Evolutionary conservation across 2,888 invertebrate species (phyloP).

Genomic region (Hetaerina titia): DNA sequence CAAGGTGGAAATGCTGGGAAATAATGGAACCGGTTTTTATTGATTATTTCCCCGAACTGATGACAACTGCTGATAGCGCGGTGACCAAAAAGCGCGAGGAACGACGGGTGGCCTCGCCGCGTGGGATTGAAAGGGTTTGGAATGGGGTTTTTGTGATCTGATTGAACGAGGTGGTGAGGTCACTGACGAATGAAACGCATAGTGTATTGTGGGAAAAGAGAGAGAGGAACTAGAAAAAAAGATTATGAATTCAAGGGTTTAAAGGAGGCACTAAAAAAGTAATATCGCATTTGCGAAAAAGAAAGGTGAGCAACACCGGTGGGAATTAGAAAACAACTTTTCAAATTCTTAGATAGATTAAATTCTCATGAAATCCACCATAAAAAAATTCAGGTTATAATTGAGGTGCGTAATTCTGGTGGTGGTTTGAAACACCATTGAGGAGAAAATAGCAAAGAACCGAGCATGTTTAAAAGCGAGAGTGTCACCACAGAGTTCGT

Average conservation of each 20-base stretch:
- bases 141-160: not conserved
- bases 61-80: slow-evolving; percentile 47
- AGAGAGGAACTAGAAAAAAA: not conserved
- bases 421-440: too few relatives aligned
- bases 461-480: too few relatives aligned
- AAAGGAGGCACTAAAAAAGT: not conserved
- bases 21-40: slow-evolving; percentile 48
- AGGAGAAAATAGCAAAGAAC: too few relatives aligned
- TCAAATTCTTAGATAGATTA: not conserved
- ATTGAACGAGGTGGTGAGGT: not conserved
- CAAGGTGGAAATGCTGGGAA: slow-evolving; percentile 47
- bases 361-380: too few relatives aligned
- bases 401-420: too few relatives aligned
- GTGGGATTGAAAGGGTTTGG: slow-evolving; percentile 40
- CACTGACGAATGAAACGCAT: not conserved
- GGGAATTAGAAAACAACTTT: not conserved
- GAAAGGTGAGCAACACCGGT: not conserved
- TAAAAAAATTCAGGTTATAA: too few relatives aligned
- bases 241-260: not conserved
- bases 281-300: not conserved
- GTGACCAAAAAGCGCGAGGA: slow-evolving; percentile 48
- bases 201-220: not conserved
- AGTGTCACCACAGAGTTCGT: too few relatives aligned
- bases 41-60: slow-evolving; percentile 51
- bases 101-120: not conserved